Percentiles rank a stretch among this genome's conserved stretches.
These are phyloP conservation scores for Cryptosula pallasiana DNA, from an alignment of 2,888 invertebrate genomes.

Conservation along the genomic window DNA sequence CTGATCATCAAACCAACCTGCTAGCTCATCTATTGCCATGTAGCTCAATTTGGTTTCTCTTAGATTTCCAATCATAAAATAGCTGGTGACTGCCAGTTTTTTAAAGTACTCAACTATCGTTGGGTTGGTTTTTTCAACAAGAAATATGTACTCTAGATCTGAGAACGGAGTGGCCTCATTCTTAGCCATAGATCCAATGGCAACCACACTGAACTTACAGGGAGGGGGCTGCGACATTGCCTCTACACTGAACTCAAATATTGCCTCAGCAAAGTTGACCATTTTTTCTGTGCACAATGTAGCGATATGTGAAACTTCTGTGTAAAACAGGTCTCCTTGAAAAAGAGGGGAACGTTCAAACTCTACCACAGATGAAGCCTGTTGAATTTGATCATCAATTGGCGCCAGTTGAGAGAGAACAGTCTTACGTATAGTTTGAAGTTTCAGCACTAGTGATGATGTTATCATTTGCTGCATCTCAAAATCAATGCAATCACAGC, in stretches of 20 bases:
- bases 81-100: background rate
- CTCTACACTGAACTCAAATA: background rate
- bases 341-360: too few species aligned
- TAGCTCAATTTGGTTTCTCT: background rate
- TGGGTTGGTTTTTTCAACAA: background rate
- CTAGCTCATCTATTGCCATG: background rate
- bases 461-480: too few species aligned
- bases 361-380: too few species aligned
- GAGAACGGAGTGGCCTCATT: background rate
- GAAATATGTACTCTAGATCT: conserved; percentile 13
- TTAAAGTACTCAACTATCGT: background rate
- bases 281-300: background rate
- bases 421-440: too few species aligned
- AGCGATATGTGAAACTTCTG: background rate
- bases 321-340: too few species aligned
- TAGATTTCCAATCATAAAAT: background rate
- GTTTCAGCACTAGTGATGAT: too few species aligned
- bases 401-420: too few species aligned
- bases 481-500: background rate
- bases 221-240: background rate
- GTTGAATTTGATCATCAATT: too few species aligned
- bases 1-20: conserved; percentile 10
- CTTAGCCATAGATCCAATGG: background rate
- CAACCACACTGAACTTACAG: background rate
- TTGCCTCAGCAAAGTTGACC: background rate